These are phyloP conservation scores for Valencia hispanica DNA, from an alignment of 2,797 vertebrate genomes.

Conservation along the genomic window DNA sequence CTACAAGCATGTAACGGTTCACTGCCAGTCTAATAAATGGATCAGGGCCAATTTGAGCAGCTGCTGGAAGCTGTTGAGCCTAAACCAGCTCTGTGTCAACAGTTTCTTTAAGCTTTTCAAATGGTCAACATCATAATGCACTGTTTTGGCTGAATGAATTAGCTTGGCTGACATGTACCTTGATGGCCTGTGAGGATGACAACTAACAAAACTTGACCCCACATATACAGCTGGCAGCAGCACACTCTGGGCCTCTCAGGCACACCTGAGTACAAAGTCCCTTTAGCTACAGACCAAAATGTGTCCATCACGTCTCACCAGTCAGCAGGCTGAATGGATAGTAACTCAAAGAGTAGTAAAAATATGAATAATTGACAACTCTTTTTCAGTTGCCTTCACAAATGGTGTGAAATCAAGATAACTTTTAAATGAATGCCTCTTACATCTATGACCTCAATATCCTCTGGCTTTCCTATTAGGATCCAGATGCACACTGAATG, in stretches of 20 bases:
- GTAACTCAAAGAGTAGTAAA: neutral
- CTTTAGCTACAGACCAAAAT: slow-evolving; percentile 8
- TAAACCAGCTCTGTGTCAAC: slow-evolving; percentile 25
- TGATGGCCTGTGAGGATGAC: neutral
- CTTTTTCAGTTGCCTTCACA: no score
- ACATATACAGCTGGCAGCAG: neutral
- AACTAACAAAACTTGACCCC: slow-evolving; percentile 2
- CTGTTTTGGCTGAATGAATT: slow-evolving; percentile 10
- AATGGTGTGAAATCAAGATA: no score
- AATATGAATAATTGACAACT: no score
- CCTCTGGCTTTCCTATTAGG: neutral
- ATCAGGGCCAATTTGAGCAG: slow-evolving; percentile 61
- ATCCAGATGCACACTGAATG: neutral
- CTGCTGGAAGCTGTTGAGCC: slow-evolving; percentile 54
- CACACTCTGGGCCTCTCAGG: neutral
- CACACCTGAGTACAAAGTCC: neutral
- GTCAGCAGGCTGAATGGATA: slow-evolving; percentile 18
- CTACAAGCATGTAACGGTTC: slow-evolving; percentile 36
- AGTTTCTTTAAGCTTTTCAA: slow-evolving; percentile 50
- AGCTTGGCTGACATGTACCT: neutral
- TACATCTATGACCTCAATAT: neutral
- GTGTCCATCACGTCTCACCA: slow-evolving; percentile 9
- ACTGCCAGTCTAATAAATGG: slow-evolving; percentile 42
- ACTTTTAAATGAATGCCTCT: neutral
- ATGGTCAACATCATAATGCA: slow-evolving; percentile 51